Percentiles rank a stretch among this genome's conserved stretches.
Conservation (phyloP, 2,888 invertebrate species). For the Fragum fragum region DNA sequence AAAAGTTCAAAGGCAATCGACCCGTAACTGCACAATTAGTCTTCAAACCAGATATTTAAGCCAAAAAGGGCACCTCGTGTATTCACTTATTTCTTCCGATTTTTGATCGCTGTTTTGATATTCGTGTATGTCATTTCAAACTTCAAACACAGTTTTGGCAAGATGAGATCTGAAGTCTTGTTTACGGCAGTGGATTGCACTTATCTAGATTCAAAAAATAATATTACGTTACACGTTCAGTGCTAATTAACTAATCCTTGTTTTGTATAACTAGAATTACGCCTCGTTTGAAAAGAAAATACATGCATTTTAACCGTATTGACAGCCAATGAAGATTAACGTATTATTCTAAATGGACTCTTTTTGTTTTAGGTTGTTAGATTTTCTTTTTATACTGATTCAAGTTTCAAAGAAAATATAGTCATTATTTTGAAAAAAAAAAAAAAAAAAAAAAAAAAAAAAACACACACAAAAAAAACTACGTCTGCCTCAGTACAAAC, state of each 20-base stretch:
- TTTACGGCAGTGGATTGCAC: constrained; percentile 17
- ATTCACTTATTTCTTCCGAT: constrained; percentile 12
- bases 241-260: constrained; percentile 10
- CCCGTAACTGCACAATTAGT: constrained; percentile 8
- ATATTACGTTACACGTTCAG: constrained; percentile 15
- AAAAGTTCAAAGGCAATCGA: background rate
- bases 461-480: too few species aligned
- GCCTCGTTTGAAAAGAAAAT: background rate
- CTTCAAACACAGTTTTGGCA: constrained; percentile 32
- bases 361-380: too few species aligned
- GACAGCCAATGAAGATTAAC: background rate
- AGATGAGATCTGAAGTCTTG: constrained; percentile 13
- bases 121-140: constrained; percentile 22
- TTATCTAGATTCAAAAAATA: constrained; percentile 19
- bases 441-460: too few species aligned
- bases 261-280: background rate
- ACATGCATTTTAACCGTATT: background rate
- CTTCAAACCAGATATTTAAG: background rate
- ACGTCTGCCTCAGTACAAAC: too few species aligned
- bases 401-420: too few species aligned
- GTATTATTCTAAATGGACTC: too few species aligned
- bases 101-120: constrained; percentile 27
- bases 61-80: constrained; percentile 12
- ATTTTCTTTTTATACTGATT: too few species aligned
- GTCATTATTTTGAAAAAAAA: too few species aligned